Base-by-base conservation (phyloP, 1,140 invertebrate genomes). In the Philaenus spumarius region DNA sequence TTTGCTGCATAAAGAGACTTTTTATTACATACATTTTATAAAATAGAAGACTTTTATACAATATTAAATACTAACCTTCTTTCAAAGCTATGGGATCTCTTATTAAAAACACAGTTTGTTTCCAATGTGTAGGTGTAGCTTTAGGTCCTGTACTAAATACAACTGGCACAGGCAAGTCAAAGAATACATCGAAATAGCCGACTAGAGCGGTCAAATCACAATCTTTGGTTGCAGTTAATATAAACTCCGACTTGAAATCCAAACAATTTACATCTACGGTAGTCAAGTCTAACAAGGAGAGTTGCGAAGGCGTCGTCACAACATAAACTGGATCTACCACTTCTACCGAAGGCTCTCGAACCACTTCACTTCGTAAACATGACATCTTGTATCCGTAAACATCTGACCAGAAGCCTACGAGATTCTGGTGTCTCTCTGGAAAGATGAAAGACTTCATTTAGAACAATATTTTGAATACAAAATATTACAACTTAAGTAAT, bases 301-400 rank as follows among this genome's bases (percentile, higher is more conserved):
- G 76, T 62, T 83, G 69, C 59, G 74, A 77, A 6, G 82, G 70
- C 43, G 80, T 78, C 0, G 95, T 96, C 51, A 95, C 79, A 47
- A 97, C 79, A 66, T 85, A 75, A 47, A 89, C 81, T 1, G 78
- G 71, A 58, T 87, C 82, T 1, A 96, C 89, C 53, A 89, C 77
- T 65, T 97, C 92, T 43, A 98, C 85, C 23, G 88, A 82, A 0
- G 95, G 91, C 76, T 98, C 95, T 63, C 83, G 78, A 0, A 97
- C 80, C 0, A 93, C 93, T 65, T 95, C 87, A 26, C 84, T 81
- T 68, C 90, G 88, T 81, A 99, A 90, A 65, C 86, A 91, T 59
- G 85, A 87, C 96, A 99, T 98, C 75, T 95, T 92, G 70, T 93
- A 97, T 0, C 93, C 95, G 70, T 98, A 98, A 0, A 99, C 95